Evolutionary conservation across 1,140 invertebrate genomes (phyloP).

Genomic region (Aethina tumida): DNA sequence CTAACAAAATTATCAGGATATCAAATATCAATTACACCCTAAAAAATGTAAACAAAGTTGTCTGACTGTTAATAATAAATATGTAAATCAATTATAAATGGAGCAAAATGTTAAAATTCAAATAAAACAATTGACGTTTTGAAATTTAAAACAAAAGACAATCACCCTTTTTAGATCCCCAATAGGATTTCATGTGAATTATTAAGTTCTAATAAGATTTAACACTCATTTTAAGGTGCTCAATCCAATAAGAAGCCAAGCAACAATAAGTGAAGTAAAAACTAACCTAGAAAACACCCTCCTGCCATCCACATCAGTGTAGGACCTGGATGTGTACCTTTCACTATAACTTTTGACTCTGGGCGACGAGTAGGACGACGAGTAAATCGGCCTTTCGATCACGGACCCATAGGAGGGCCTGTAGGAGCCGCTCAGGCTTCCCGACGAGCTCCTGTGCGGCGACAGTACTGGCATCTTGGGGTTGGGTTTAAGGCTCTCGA

Average conservation of each 20-base stretch:
- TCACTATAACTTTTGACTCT: conserved; percentile 39
- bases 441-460: conserved; percentile 38
- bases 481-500: too few species aligned
- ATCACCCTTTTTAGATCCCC: too few species aligned
- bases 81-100: too few species aligned
- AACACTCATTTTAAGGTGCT: too few species aligned
- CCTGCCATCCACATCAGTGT: conserved; percentile 35
- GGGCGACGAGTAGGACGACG: conserved; percentile 37
- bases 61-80: too few species aligned
- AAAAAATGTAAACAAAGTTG: too few species aligned
- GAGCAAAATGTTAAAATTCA: too few species aligned
- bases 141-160: not conserved
- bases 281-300: conserved; percentile 31
- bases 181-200: too few species aligned
- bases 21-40: too few species aligned
- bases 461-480: conserved; percentile 51
- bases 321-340: conserved; percentile 36
- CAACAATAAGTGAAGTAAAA: not conserved
- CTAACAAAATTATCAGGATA: too few species aligned
- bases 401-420: conserved; percentile 39
- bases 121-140: not conserved
- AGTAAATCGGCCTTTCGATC: conserved; percentile 43
- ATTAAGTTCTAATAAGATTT: too few species aligned
- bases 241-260: not conserved
- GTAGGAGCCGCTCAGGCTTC: conserved; percentile 38